Conservation (phyloP, 2,888 invertebrate genomes). For the Eupelmus urozonus region DNA sequence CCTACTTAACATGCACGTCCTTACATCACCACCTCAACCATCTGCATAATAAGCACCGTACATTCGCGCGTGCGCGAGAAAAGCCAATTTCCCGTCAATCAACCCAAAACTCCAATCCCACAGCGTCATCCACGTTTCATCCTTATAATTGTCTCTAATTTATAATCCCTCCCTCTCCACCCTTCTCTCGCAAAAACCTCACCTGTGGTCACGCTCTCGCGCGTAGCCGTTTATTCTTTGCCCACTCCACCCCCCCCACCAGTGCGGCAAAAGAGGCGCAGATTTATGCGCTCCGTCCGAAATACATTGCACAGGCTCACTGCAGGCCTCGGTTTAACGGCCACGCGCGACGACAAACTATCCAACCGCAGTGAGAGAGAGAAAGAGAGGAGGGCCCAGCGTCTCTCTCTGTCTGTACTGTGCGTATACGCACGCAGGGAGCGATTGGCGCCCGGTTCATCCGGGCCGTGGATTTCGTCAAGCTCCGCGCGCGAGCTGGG, state of each 20-base stretch:
- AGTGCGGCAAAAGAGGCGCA: background rate
- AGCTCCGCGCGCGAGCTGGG: background rate
- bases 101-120: background rate
- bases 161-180: background rate
- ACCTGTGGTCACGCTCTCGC: background rate
- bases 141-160: background rate
- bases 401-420: too few relatives aligned
- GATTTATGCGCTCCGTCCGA: conserved; percentile 10
- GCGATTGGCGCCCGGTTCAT: conserved; percentile 30
- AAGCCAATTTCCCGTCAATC: background rate
- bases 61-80: background rate
- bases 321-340: too few relatives aligned
- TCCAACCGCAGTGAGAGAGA: background rate
- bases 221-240: background rate
- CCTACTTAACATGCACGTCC: too few relatives aligned
- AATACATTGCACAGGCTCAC: background rate
- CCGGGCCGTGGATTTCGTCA: conserved; percentile 10
- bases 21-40: too few relatives aligned
- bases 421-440: too few relatives aligned
- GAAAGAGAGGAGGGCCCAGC: too few relatives aligned
- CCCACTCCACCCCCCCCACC: background rate
- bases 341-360: conserved; percentile 19
- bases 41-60: background rate
- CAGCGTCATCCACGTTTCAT: background rate
- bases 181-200: background rate